A percentile compares a stretch with the other conserved stretches of the same genome.
Evolutionary conservation across 2,797 vertebrate species (phyloP).

Genomic region (Anniella stebbinsi): DNA sequence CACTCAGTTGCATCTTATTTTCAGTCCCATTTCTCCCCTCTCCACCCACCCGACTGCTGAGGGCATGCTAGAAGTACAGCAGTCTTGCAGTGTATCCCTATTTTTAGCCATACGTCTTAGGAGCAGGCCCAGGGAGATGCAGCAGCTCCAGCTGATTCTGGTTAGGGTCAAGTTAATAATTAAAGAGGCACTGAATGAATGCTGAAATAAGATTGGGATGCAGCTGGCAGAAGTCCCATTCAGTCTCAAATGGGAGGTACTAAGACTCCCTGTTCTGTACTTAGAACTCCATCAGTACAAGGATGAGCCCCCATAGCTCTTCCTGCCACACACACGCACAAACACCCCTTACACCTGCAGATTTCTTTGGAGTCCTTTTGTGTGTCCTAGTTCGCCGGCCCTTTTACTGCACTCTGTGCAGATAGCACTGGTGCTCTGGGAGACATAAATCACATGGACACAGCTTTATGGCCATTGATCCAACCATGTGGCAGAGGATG

Average conservation of each 20-base stretch:
- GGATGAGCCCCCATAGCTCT: not conserved
- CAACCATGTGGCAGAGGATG: slow-evolving; percentile 29
- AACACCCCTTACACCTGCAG: not conserved
- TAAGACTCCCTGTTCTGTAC: not conserved
- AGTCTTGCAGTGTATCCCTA: not conserved
- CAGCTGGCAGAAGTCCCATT: slow-evolving; percentile 2
- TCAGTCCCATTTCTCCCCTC: not conserved
- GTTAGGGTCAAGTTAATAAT: slow-evolving; percentile 74
- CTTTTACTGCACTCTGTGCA: slow-evolving; percentile 22
- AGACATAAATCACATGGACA: slow-evolving; percentile 36
- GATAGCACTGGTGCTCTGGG: slow-evolving; percentile 22
- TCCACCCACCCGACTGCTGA: too few relatives aligned
- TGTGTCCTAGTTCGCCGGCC: slow-evolving; percentile 8
- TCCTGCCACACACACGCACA: too few relatives aligned
- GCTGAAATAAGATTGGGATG: not conserved
- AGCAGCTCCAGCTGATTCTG: slow-evolving; percentile 73
- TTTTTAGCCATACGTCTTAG: not conserved
- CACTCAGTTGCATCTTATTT: not conserved
- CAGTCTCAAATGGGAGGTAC: not conserved
- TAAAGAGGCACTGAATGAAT: slow-evolving; percentile 68
- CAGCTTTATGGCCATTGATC: slow-evolving; percentile 47
- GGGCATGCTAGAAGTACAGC: not conserved
- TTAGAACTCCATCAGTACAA: slow-evolving; percentile 10
- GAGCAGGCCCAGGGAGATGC: slow-evolving; percentile 28
- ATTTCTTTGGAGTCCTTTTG: slow-evolving; percentile 7